Evolutionary conservation across 2,888 invertebrate genomes (phyloP), one percentile per base, ranked within the genome.

Genomic region (Marasmarcha lunaedactyla): DNA sequence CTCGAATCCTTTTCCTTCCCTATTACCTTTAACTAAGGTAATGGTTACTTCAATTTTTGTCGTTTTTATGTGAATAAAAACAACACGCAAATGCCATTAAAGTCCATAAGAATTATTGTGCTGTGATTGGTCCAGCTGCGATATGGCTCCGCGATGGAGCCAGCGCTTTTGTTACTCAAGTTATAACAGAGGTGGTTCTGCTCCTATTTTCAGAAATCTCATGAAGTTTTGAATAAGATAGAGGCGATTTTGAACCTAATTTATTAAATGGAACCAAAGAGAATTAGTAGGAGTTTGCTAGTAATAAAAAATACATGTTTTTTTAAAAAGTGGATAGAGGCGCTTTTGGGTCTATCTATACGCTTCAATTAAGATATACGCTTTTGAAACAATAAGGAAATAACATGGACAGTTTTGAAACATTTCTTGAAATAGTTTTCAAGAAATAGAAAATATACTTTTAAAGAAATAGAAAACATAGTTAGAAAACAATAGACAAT

Each of bases 131-230:
- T 35, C 35, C 13, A 35, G 35, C 14, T 14, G 35, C 35, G 13
- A 35, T 34, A 34, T 12, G 11, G 34, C 13, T 14, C 13, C 34
- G n/a, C n/a, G n/a, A n/a, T n/a, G n/a, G n/a, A n/a, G n/a, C n/a
- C n/a, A n/a, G n/a, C n/a, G n/a, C n/a, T 34, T 34, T 34, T 34
- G 35, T 35, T 35, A 36, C 20, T 36, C 15, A 36, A 36, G 5
- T 11, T 15, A 13, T 36, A 36, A 15, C 12, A 36, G 25, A 15
- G 25, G 20, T 15, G 15, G 36, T 14, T 36, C 11, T n/a, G n/a
- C n/a, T n/a, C n/a, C n/a, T n/a, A n/a, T n/a, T n/a, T n/a, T n/a
- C n/a, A n/a, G n/a, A n/a, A n/a, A n/a, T 36, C 15, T 15, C 25
- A 15, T 36, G 36, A 14, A 12, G 13, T 35, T 35, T 35, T 35